A percentile compares a stretch with the other conserved stretches of the same genome.
These are phyloP conservation scores for Artemisiospiza belli DNA, from an alignment of 2,113 vertebrate genomes.

Conservation along the genomic window DNA sequence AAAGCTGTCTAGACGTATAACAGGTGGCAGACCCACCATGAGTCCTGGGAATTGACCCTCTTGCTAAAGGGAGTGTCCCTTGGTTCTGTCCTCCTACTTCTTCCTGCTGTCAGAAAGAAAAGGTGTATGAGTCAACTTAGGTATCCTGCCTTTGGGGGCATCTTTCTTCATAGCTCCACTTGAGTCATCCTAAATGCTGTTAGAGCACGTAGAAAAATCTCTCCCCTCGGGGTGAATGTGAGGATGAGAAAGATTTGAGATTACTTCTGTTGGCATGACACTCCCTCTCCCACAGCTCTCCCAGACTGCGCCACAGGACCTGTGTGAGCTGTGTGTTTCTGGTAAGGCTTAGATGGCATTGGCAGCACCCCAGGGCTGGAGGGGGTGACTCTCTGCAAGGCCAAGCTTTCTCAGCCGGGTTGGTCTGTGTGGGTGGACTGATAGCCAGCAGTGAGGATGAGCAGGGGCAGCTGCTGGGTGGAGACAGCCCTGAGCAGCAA, in stretches of 20 bases:
- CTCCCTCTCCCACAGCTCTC: background rate
- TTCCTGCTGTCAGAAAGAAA: background rate
- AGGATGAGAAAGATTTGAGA: background rate
- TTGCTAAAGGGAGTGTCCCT: background rate
- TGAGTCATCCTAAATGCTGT: constrained; percentile 15
- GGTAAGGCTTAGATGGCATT: background rate
- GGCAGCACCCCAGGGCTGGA: background rate
- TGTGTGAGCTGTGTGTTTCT: background rate
- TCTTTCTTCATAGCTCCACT: background rate
- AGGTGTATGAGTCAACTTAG: background rate
- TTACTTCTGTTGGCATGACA: background rate
- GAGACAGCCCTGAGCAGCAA: background rate
- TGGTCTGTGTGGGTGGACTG: background rate
- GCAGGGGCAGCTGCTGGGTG: constrained; percentile 28
- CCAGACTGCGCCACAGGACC: background rate
- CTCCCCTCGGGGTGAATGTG: background rate
- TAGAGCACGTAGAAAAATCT: constrained; percentile 13
- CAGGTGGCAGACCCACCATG: background rate
- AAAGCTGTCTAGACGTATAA: background rate
- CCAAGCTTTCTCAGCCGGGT: background rate
- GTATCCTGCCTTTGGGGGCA: background rate
- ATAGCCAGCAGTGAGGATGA: background rate
- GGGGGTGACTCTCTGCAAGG: background rate
- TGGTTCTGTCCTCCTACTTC: background rate
- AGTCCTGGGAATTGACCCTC: background rate